Base-by-base conservation (phyloP, 2,797 vertebrate genomes). In the Pitangus sulphuratus region DNA sequence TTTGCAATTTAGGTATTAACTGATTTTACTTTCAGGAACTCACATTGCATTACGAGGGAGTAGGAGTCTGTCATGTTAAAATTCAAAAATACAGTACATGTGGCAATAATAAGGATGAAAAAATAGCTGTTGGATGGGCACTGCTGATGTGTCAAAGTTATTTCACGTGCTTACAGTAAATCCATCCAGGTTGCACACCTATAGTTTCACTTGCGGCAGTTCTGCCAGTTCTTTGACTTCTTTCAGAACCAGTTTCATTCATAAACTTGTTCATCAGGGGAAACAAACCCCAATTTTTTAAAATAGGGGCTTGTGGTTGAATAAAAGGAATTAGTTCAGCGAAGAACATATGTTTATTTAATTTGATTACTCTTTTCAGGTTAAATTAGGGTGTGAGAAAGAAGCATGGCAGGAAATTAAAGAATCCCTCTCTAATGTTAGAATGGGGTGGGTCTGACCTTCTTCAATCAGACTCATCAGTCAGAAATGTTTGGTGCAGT, bases 401-500 rank as follows among this genome's bases (percentile, higher is more conserved):
- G 64, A 51, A 8, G 11, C 7, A 4, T 26, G 47, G 30, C 70
- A 86, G 77, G 37, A 17, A 70, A 48, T 19, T 12, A 35, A 53
- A 72, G 20, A 58, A 22, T 39, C 45, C 7, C 5, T 39, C 31
- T 66, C 24, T 22, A 57, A 26, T 44, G 33, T 39, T 42, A 78
- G 14, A 72, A 57, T 6, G 8, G n/a, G 9, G 7, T 2, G 1
- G 1, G 1, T 31, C 37, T 72, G 54, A 47, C 11, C 35, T 57
- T 44, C 33, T 64, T 66, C 58, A 77, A 10, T 20, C 12, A 35
- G 68, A 18, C 2, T 56, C 44, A 26, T 1, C 18, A 42, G 31
- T 45, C 28, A 75, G 21, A 69, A 84, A 58, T 58, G 58, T 37
- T 83, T 77, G 16, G 15, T 47, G 17, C 13, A 16, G 22, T 11